A percentile compares a stretch with the other conserved stretches of the same genome.
Evolutionary conservation across 1,140 invertebrate genomes (phyloP).

Genomic region (Oreohelix idahoensis): DNA sequence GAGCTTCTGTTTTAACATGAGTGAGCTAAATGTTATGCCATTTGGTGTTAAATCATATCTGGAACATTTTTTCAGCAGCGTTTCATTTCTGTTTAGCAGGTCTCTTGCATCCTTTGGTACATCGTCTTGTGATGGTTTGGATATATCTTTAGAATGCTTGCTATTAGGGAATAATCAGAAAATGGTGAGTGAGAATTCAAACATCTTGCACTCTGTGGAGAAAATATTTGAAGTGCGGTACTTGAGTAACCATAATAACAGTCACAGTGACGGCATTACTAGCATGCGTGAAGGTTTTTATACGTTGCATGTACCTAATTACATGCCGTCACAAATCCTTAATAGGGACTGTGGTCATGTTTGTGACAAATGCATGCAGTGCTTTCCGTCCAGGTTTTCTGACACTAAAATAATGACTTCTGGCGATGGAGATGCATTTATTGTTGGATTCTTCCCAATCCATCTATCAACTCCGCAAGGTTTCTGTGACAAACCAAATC

Average conservation of each 20-base stretch:
- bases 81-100: neutral
- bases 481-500: constrained; percentile 35
- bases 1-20: neutral
- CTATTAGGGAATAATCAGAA: neutral
- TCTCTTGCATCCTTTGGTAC: neutral
- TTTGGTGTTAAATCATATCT: neutral
- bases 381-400: constrained; percentile 29
- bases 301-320: neutral
- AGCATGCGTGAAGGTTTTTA: neutral
- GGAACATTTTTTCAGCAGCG: neutral
- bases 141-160: neutral
- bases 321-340: neutral
- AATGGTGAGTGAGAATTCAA: neutral
- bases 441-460: constrained; percentile 50
- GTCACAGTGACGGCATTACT: neutral
- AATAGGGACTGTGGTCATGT: constrained; percentile 8
- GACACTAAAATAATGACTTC: constrained; percentile 27
- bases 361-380: constrained; percentile 31
- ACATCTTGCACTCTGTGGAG: neutral
- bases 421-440: constrained; percentile 33
- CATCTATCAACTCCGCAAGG: constrained; percentile 26
- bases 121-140: neutral
- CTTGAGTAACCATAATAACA: neutral
- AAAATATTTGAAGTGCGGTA: neutral
- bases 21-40: neutral